Evolutionary conservation across 1,140 invertebrate genomes (phyloP), one percentile per base, ranked within the genome.

Genomic region (Drosophila rhopaloa): DNA sequence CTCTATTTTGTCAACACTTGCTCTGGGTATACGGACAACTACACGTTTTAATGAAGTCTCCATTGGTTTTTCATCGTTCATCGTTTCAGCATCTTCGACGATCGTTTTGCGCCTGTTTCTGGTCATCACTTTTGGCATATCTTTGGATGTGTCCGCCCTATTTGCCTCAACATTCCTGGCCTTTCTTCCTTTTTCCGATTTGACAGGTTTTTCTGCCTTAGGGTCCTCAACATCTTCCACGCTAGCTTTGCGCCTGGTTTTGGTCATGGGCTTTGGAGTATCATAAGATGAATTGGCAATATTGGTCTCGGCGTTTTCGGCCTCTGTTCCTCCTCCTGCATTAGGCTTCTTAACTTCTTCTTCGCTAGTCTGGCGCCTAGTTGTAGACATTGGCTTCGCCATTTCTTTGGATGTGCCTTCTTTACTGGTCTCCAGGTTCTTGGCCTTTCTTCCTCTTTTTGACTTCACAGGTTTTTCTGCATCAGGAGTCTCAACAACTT

Each of bases 181-280:
- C 5, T 48, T 48, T 4, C 4, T 10, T 35, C n/a, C 48, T 11
- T 9, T 51, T 51, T 35, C n/a, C n/a, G n/a, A 1, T 35, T 51
- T 51, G n/a, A 51, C 48, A 14, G n/a, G n/a, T 8, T 48, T n/a
- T 48, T 29, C 24, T 9, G 2, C 13, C 1, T 32, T 47, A 0
- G 19, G 3, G 0, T 1, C 29, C 29, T 11, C 29, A 51, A 27
- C 8, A 5, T 51, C 4, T 2, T 35, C 29, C 14, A 9, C n/a
- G 9, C 48, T 35, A 35, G 29, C 48, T 51, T 51, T 51, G 29
- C 48, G 48, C 9, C n/a, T 51, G 29, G 13, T 14, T 51, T n/a
- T 51, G n/a, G 48, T 7, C 1, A 1, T 10, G 14, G n/a, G 48
- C 27, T 51, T 51, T 0, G 29, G 8, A 9, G n/a, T 35, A 11